phyloP scores from a whole-genome alignment of 1,140 invertebrate species.

The Drosophila leontia region DNA sequence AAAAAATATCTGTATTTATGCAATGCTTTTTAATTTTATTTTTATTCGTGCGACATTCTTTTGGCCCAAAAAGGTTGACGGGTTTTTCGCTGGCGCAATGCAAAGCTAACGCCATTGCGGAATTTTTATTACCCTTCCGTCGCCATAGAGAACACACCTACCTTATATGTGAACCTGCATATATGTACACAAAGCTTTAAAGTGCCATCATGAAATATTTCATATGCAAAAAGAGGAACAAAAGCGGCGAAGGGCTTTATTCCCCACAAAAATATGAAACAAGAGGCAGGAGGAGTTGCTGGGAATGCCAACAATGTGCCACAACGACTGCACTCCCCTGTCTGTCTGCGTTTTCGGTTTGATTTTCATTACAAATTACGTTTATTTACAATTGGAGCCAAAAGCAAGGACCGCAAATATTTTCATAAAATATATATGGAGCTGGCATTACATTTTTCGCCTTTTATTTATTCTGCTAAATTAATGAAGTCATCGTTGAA shows the following conservation, averaged over 20 bases:
- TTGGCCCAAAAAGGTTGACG: constrained; percentile 38
- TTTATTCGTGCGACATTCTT: constrained; percentile 75
- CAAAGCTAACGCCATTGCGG: constrained; percentile 72
- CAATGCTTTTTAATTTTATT: constrained; percentile 74
- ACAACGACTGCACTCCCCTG: constrained; percentile 34
- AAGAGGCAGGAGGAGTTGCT: constrained; percentile 14
- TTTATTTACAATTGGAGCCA: constrained; percentile 71
- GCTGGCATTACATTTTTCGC: constrained; percentile 10
- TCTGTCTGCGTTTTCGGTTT: constrained; percentile 33
- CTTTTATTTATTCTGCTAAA: constrained; percentile 18
- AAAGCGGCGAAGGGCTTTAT: constrained; percentile 7
- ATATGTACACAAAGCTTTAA: constrained; percentile 65
- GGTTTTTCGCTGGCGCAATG: constrained; percentile 21
- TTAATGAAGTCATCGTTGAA: constrained; percentile 26
- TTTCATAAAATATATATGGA: constrained; percentile 27
- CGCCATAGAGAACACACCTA: constrained; percentile 56
- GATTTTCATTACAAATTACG: constrained; percentile 77
- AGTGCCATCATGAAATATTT: constrained; percentile 78
- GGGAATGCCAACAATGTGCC: constrained; percentile 58
- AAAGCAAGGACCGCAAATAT: constrained; percentile 44
- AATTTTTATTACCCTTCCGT: constrained; percentile 79
- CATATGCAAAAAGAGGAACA: constrained; percentile 44
- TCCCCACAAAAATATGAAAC: constrained; percentile 22
- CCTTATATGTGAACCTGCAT: constrained; percentile 27
- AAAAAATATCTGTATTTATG: constrained; percentile 48